These are phyloP conservation scores for Silvanus unidentatus DNA, from an alignment of 2,888 invertebrate species.

Conservation along the genomic window DNA sequence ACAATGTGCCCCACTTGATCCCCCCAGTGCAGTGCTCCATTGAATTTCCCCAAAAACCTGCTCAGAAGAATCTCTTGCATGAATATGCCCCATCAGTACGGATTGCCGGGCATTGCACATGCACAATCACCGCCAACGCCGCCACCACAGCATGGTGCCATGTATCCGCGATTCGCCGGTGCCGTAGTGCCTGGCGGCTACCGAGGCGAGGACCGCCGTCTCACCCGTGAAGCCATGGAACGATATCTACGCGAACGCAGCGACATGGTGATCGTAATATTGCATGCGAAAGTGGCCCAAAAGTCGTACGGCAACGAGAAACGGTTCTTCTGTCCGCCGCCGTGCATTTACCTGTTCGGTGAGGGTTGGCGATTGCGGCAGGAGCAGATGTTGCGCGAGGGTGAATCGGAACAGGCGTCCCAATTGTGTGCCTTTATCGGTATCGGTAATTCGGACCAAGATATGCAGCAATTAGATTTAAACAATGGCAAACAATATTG, in stretches of 20 bases:
- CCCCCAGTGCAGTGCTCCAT: too few species aligned
- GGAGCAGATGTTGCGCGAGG: constrained; percentile 87
- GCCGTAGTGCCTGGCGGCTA: constrained; percentile 59
- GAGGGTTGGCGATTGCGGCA: constrained; percentile 95
- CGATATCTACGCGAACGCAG: constrained; percentile 89
- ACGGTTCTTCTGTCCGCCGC: constrained; percentile 98
- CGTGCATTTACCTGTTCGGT: constrained; percentile 97
- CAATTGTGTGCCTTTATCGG: constrained; percentile 99
- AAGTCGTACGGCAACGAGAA: constrained; percentile 99
- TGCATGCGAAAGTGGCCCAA: constrained; percentile 99
- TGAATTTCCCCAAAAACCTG: too few species aligned
- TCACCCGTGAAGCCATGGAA: constrained; percentile 92
- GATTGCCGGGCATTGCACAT: constrained; percentile 64
- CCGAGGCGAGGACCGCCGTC: constrained; percentile 73
- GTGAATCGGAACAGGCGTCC: constrained; percentile 82
- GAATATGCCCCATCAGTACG: constrained; percentile 79
- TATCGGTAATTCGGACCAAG: constrained; percentile 96
- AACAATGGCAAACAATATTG: constrained; percentile 98
- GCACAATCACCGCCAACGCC: constrained; percentile 79
- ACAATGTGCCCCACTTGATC: too few species aligned
- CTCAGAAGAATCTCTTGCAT: constrained; percentile 20
- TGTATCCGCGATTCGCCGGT: constrained; percentile 55
- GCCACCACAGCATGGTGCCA: constrained; percentile 59
- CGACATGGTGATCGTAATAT: constrained; percentile 93
- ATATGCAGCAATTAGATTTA: constrained; percentile 97